Conservation (phyloP, 2,797 vertebrate genomes). For the Chiroxiphia lanceolata region DNA sequence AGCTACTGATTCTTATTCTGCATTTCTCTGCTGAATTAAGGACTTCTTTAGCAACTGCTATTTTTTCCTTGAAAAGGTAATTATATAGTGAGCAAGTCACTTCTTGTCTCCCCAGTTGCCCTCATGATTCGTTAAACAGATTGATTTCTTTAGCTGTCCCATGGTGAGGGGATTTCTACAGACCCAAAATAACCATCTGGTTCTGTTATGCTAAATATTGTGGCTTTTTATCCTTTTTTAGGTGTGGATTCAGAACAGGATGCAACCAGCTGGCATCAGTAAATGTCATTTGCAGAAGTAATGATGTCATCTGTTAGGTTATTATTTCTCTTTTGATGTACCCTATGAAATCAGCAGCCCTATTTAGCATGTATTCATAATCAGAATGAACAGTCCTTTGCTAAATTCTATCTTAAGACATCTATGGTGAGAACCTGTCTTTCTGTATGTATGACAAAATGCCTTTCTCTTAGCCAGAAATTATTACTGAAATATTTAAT, state of each 20-base stretch:
- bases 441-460: not conserved
- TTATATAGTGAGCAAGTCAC: conserved; percentile 41
- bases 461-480: not conserved
- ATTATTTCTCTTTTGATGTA: not conserved
- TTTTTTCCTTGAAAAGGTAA: conserved; percentile 23
- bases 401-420: not conserved
- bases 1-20: conserved; percentile 6
- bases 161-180: not conserved
- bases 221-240: not conserved
- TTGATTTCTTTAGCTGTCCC: conserved; percentile 4
- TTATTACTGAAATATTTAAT: not conserved
- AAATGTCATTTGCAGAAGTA: conserved; percentile 7
- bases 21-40: conserved; percentile 13
- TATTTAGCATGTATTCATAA: not conserved
- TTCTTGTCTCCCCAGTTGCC: not conserved
- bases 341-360: not conserved
- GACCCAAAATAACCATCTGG: not conserved
- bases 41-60: not conserved
- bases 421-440: not conserved
- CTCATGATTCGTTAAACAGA: conserved; percentile 39
- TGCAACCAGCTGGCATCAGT: not conserved
- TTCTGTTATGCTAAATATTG: not conserved
- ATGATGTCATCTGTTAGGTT: not conserved
- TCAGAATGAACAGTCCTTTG: not conserved
- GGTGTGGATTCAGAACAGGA: not conserved